These are phyloP conservation scores for Laticauda colubrina DNA, from an alignment of 2,113 vertebrate species.

Conservation along the genomic window DNA sequence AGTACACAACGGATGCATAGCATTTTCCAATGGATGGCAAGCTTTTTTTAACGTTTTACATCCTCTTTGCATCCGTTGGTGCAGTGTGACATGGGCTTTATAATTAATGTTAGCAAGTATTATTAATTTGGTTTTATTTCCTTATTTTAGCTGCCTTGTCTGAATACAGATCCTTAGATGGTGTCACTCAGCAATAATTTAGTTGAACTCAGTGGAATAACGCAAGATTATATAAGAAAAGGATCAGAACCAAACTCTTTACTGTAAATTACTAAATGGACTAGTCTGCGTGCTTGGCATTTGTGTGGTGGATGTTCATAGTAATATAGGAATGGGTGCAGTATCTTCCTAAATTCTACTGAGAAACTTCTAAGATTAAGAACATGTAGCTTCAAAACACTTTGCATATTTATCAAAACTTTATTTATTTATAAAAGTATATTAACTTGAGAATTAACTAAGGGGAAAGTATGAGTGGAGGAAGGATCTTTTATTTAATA, in stretches of 20 bases:
- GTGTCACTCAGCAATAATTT: conserved; percentile 17
- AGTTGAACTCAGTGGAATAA: conserved; percentile 12
- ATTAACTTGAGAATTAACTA: too few species aligned
- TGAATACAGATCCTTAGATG: conserved; percentile 11
- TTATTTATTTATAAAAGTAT: neutral
- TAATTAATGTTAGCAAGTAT: conserved; percentile 39
- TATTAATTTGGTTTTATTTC: conserved; percentile 32
- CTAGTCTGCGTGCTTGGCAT: conserved; percentile 23
- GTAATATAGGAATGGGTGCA: conserved; percentile 35
- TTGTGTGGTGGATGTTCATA: conserved; percentile 32
- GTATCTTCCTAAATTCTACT: conserved; percentile 34
- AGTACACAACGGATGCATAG: too few species aligned
- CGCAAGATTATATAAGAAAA: conserved; percentile 23
- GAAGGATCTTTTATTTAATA: too few species aligned
- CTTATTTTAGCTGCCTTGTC: conserved; percentile 37
- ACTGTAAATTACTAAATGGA: conserved; percentile 38
- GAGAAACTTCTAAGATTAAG: neutral
- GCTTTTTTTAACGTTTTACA: too few species aligned
- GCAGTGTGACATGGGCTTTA: neutral
- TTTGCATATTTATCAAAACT: neutral
- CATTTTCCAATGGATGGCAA: too few species aligned
- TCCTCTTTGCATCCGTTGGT: too few species aligned
- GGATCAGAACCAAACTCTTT: conserved; percentile 37
- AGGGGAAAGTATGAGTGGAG: too few species aligned
- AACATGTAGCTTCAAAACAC: conserved; percentile 1